Conservation (phyloP, 2,113 vertebrate species). For the Ranitomeya imitator region DNA sequence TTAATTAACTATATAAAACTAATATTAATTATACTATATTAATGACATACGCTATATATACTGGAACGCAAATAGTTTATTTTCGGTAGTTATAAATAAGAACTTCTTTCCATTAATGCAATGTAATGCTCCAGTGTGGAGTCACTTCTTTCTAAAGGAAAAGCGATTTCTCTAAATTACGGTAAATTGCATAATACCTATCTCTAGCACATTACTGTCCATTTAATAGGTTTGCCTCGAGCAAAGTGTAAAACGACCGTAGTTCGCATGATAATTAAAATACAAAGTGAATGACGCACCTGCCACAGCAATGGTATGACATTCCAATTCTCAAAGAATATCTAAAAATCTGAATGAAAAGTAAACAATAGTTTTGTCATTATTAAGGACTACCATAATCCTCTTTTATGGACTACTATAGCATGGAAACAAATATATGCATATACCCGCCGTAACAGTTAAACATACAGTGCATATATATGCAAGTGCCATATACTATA, state of each 20-base stretch:
- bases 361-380: too few species aligned
- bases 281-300: background rate
- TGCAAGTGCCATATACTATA: too few species aligned
- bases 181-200: background rate
- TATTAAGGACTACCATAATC: too few species aligned
- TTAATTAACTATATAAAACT: too few species aligned
- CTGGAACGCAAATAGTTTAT: background rate
- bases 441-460: too few species aligned
- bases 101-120: background rate
- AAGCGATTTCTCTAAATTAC: background rate
- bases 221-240: background rate
- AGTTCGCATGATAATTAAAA: background rate
- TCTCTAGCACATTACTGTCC: background rate
- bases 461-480: too few species aligned
- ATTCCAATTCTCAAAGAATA: background rate
- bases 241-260: background rate
- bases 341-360: background rate
- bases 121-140: background rate
- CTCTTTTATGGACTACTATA: too few species aligned
- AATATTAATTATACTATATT: background rate
- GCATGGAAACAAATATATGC: too few species aligned
- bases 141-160: background rate
- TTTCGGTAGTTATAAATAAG: background rate
- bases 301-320: background rate
- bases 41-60: background rate